Conservation (phyloP, 2,888 invertebrate species). For the Gonocerus acuteangulatus region DNA sequence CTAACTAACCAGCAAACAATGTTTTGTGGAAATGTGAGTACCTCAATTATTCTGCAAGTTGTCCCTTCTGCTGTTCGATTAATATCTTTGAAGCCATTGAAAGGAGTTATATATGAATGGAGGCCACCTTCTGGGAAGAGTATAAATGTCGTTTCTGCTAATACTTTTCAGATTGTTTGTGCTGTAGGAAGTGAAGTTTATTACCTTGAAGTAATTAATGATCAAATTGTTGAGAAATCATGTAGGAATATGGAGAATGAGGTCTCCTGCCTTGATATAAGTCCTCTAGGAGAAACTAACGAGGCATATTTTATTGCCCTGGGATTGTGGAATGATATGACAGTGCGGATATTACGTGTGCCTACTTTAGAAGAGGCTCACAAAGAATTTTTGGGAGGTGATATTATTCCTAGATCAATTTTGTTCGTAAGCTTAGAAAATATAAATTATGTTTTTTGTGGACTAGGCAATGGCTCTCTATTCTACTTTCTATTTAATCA, state of each 20-base stretch:
- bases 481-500: conserved; percentile 86
- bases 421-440: conserved; percentile 90
- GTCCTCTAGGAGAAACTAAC: conserved; percentile 53
- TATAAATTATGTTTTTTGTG: conserved; percentile 78
- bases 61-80: conserved; percentile 66
- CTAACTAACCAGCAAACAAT: conserved; percentile 87
- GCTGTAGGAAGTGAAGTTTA: conserved; percentile 79
- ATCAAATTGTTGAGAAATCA: conserved; percentile 55
- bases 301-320: conserved; percentile 76
- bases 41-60: conserved; percentile 71
- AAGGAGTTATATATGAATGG: conserved; percentile 52
- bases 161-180: conserved; percentile 65
- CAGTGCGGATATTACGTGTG: conserved; percentile 73
- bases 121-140: conserved; percentile 60
- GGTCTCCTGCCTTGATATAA: conserved; percentile 91
- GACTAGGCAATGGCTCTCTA: conserved; percentile 94
- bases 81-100: conserved; percentile 53
- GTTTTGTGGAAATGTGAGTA: conserved; percentile 81
- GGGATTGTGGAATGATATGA: conserved; percentile 95
- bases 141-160: conserved; percentile 82
- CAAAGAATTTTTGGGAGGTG: conserved; percentile 85
- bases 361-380: conserved; percentile 73
- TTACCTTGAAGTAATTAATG: conserved; percentile 64
- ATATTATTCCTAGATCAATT: conserved; percentile 93
- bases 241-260: conserved; percentile 78